Evolutionary conservation across 2,888 invertebrate genomes (phyloP), one percentile per base, ranked within the genome.

Genomic region (Beris morrisii): DNA sequence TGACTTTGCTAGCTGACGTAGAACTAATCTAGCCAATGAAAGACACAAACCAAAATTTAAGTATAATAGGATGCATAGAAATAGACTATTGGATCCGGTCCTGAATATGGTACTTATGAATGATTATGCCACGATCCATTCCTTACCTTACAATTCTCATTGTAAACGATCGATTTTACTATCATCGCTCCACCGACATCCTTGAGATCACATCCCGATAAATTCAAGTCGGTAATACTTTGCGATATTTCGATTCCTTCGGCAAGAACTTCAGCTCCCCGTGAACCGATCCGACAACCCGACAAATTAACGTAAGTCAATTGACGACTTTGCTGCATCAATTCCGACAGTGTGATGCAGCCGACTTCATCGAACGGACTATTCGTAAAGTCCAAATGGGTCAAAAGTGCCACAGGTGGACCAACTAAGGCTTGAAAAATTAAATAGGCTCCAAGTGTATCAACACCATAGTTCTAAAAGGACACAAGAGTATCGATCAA

Each of bases 101-200:
- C 22, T 22, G 3, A 22, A 22, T 22, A 1, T 22, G 22, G 22
- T 22, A 22, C 22, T 22, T 22, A 22, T 22, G 22, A 22, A 22
- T 22, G 22, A 22, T 22, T 22, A 22, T 22, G 22, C 22, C 22
- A 22, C 22, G 3, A 1, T 22, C 22, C 22, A 22, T 22, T 22
- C 11, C 50, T 30, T 22, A 65, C 67, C 53, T 45, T 57, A 12
- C 65, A 52, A 38, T 11, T 22, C 13, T 64, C 55, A 56, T 71
- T 71, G 6, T 4, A 52, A 13, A 13, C 6, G 4, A 71, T n/a
- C 6, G 65, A 53, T n/a, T 50, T 38, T 9, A 44, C 31, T 4
- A 71, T 45, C 12, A 58, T 15, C 22, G 58, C 65, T n/a, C 71
- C 70, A 44, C 71, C 70, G 6, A 13, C 31, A 50, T 70, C 70